These are phyloP conservation scores for Halictus rubicundus DNA, from an alignment of 1,140 invertebrate species.

Conservation along the genomic window DNA sequence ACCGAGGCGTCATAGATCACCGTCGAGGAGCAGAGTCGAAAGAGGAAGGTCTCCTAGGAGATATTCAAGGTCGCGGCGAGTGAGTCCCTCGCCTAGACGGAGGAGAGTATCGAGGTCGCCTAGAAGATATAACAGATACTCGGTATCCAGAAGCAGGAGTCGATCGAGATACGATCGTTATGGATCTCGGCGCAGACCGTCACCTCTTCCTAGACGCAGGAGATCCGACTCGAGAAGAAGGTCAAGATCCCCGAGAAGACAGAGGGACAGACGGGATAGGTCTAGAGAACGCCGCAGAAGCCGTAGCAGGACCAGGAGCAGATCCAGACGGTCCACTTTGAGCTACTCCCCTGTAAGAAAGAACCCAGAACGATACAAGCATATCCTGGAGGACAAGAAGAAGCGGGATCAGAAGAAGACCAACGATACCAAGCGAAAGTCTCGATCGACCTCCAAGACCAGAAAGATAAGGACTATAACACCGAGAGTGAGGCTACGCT, in stretches of 20 bases:
- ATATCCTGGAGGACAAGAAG: conserved; percentile 78
- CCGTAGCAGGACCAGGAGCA: conserved; percentile 68
- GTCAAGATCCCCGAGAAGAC: conserved; percentile 56
- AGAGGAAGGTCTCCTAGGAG: conserved; percentile 68
- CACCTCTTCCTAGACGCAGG: conserved; percentile 37
- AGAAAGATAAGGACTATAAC: conserved; percentile 73
- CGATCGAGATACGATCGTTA: conserved; percentile 71
- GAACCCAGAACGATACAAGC: conserved; percentile 84
- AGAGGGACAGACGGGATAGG: conserved; percentile 61
- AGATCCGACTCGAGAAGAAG: conserved; percentile 56
- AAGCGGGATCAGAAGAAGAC: conserved; percentile 71
- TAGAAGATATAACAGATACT: conserved; percentile 69
- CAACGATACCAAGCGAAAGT: conserved; percentile 69
- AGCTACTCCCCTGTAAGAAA: conserved; percentile 85
- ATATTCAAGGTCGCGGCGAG: conserved; percentile 68
- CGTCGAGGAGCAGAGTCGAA: conserved; percentile 56
- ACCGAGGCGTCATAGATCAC: conserved; percentile 61
- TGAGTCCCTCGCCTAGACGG: conserved; percentile 69
- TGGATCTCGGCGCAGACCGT: conserved; percentile 63
- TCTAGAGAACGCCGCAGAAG: conserved; percentile 61
- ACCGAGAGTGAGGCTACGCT: conserved; percentile 82
- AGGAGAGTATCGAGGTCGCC: conserved; percentile 68
- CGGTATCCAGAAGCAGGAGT: conserved; percentile 71
- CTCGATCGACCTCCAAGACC: conserved; percentile 58
- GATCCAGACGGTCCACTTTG: conserved; percentile 81